A percentile compares a stretch with the other conserved stretches of the same genome.
Evolutionary conservation across 2,797 vertebrate species (phyloP).

Genomic region (Orestias chungarensis): DNA sequence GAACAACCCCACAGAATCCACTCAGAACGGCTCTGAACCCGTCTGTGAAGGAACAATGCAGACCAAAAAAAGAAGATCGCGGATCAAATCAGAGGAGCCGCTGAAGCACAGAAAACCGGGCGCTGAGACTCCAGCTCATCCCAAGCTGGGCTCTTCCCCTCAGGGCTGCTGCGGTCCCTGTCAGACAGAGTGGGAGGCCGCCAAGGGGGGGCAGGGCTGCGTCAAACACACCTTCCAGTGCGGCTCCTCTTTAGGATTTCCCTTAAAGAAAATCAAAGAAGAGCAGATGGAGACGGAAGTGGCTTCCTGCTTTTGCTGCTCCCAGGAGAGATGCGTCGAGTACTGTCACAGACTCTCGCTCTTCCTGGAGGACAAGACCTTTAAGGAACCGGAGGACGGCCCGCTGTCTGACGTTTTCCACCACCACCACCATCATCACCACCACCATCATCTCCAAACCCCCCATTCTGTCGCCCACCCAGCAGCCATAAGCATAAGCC

Average conservation of each 20-base stretch:
- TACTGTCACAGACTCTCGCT: slow-evolving; percentile 92
- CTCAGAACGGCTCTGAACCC: slow-evolving; percentile 45
- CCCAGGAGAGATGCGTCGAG: slow-evolving; percentile 85
- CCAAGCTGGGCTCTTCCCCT: slow-evolving; percentile 43
- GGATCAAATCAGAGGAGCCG: slow-evolving; percentile 64
- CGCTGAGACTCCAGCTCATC: slow-evolving; percentile 37
- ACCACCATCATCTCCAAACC: slow-evolving; percentile 82
- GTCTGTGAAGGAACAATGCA: slow-evolving; percentile 28
- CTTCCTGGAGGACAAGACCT: slow-evolving; percentile 90
- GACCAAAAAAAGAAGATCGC: slow-evolving; percentile 63
- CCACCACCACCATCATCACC: slow-evolving; percentile 76
- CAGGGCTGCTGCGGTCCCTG: slow-evolving; percentile 73
- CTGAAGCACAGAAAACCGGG: slow-evolving; percentile 67
- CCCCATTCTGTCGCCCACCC: slow-evolving; percentile 72
- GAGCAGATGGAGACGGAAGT: slow-evolving; percentile 78
- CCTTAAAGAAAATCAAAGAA: slow-evolving; percentile 81
- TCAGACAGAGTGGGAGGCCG: slow-evolving; percentile 74
- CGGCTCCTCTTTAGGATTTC: slow-evolving; percentile 72
- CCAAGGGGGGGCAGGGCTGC: slow-evolving; percentile 67
- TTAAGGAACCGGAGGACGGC: slow-evolving; percentile 87
- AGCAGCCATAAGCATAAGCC: slow-evolving; percentile 73
- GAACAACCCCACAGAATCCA: slow-evolving; percentile 44
- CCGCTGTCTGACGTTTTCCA: slow-evolving; percentile 85
- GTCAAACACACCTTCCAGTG: slow-evolving; percentile 70
- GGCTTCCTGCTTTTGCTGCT: slow-evolving; percentile 84